phyloP scores from a whole-genome alignment of 2,888 invertebrate genomes.

The Pheosia tremula region DNA sequence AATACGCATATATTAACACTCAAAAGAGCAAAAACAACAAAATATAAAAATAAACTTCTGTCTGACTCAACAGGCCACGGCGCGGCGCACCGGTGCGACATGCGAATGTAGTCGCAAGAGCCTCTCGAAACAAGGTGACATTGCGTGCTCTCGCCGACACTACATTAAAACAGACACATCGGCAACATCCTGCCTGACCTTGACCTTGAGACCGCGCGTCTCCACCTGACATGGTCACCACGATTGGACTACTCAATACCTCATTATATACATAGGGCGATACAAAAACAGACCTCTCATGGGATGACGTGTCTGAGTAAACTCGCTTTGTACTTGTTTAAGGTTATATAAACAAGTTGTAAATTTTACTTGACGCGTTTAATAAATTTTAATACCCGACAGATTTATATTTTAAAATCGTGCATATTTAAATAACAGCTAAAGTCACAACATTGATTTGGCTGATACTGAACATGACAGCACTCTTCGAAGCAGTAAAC shows the following conservation, averaged over 20 bases:
- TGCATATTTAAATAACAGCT: neutral
- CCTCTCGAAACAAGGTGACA: constrained; percentile 8
- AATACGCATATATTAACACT: neutral
- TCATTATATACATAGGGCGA: constrained; percentile 11
- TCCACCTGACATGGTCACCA: constrained; percentile 9
- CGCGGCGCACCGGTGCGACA: neutral
- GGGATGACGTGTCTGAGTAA: constrained; percentile 15
- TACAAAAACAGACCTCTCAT: constrained; percentile 15
- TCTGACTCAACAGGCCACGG: constrained; percentile 17
- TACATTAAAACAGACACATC: constrained; percentile 3
- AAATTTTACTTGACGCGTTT: constrained; percentile 9
- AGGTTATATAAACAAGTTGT: constrained; percentile 26
- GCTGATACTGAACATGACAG: neutral
- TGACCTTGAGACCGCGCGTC: constrained; percentile 22
- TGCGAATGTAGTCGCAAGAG: constrained; percentile 4
- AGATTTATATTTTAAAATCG: constrained; percentile 2
- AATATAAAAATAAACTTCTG: constrained; percentile 22
- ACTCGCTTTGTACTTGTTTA: constrained; percentile 21
- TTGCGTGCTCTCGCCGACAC: constrained; percentile 22
- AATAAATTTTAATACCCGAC: constrained; percentile 21
- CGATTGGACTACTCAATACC: constrained; percentile 3
- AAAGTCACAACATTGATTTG: neutral
- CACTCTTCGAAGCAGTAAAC: neutral
- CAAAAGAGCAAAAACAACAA: constrained; percentile 8
- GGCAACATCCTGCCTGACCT: constrained; percentile 8